Evolutionary conservation across 2,888 invertebrate species (phyloP), one percentile per base, ranked within the genome.

Genomic region (Drosophila paramelanica): DNA sequence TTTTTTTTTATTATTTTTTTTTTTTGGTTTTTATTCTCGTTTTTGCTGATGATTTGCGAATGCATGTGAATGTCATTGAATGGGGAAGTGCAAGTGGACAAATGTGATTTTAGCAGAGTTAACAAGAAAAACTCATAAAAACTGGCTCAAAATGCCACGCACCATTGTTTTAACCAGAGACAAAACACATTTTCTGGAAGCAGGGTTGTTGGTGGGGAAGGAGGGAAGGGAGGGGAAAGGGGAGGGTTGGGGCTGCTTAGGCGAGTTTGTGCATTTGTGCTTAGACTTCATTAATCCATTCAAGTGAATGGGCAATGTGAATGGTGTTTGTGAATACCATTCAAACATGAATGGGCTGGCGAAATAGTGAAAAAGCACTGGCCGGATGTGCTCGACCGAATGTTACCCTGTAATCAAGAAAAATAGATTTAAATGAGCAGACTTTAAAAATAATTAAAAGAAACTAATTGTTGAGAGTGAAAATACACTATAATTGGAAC

Each of bases 1-100:
- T 11, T 33, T 13, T 36, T 11, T 36, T 13, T 6, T 11, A 13
- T 13, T 13, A 1, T 68, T 53, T 60, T 67, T 69, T 43, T 59
- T 33, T 14, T 23, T 43, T 14, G 0, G 8, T n/a, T 6, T 14
- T 27, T 20, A 13, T 11, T 3, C 4, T 23, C 23, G 27, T 14
- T 27, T 38, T 27, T 25, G 67, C 58, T 65, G 67, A 60, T 79
- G 82, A 76, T 76, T 82, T 51, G 66, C 67, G 61, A 66, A 66
- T 83, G 77, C 58, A 56, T 53, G 65, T 73, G 71, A 85, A 77
- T 81, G 79, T 82, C 79, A 79, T 76, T 79, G 66, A 64, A 79
- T 76, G 79, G 66, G 73, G 62, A 67, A 67, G 49, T 47, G 57
- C 39, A 55, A 72, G 72, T 64, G 77, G 64, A 72, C 73, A 77